Evolutionary conservation across 2,113 vertebrate genomes (phyloP).

Genomic region (Chionis minor): DNA sequence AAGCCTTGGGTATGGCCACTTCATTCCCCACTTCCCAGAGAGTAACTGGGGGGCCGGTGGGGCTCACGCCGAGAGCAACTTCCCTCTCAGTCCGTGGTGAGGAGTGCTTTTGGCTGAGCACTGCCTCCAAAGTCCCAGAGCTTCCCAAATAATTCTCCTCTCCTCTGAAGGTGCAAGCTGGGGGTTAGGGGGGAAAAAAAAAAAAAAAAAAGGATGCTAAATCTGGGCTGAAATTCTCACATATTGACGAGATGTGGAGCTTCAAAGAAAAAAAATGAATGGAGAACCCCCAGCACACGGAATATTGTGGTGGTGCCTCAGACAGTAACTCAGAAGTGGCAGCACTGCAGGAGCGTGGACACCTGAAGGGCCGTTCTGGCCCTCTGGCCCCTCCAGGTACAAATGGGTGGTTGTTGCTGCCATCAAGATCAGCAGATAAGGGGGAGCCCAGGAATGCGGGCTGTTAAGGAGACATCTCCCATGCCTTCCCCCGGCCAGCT

Average conservation of each 20-base stretch:
- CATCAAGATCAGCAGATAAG: background rate
- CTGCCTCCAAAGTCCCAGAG: background rate
- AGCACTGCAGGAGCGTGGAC: background rate
- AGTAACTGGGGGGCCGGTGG: no score
- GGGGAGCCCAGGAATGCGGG: background rate
- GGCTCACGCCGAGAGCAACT: background rate
- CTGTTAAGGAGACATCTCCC: background rate
- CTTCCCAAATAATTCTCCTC: background rate
- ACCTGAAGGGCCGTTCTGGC: background rate
- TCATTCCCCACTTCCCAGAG: background rate
- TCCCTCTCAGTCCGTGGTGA: background rate
- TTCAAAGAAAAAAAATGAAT: background rate
- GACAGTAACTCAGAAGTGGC: background rate
- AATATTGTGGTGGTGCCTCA: background rate
- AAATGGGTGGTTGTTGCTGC: background rate
- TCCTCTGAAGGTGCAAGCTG: background rate
- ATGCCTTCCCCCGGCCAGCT: background rate
- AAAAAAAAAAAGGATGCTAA: background rate
- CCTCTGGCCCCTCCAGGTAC: background rate
- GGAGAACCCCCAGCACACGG: background rate
- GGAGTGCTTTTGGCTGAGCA: background rate
- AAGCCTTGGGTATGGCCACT: accelerated
- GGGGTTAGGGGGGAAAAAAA: accelerated
- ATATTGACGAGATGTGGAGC: background rate
- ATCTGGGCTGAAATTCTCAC: background rate